phyloP scores from a whole-genome alignment of 2,113 vertebrate genomes.

The Gambusia holbrooki region DNA sequence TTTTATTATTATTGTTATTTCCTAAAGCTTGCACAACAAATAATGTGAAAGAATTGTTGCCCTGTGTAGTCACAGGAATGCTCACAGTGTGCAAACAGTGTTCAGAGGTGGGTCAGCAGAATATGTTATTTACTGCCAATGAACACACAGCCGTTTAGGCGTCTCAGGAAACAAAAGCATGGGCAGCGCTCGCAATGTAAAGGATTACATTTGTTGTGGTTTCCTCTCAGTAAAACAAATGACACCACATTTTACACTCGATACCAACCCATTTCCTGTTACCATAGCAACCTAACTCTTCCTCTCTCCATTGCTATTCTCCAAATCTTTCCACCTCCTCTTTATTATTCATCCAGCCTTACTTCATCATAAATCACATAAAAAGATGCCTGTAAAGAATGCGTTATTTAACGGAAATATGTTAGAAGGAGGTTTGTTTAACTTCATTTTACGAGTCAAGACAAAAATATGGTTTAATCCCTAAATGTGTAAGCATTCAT shows the following conservation, averaged over 20 bases:
- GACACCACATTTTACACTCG: constrained; percentile 50
- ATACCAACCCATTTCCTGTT: constrained; percentile 60
- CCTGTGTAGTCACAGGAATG: constrained; percentile 7
- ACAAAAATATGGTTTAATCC: constrained; percentile 27
- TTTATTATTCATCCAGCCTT: constrained; percentile 45
- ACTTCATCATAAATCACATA: constrained; percentile 33
- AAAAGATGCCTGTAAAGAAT: constrained; percentile 31
- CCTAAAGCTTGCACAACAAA: constrained; percentile 45
- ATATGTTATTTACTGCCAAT: background rate
- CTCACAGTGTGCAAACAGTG: constrained; percentile 13
- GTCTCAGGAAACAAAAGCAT: background rate
- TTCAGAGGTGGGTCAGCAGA: constrained; percentile 21
- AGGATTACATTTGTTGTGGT: constrained; percentile 36
- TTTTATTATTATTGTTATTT: constrained; percentile 15
- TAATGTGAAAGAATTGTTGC: constrained; percentile 33
- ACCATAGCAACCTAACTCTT: constrained; percentile 64
- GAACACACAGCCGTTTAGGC: background rate
- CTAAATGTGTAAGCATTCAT: background rate
- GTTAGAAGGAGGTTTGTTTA: constrained; percentile 20
- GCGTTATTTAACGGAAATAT: constrained; percentile 46
- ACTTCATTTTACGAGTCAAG: constrained; percentile 24
- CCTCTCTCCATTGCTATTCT: constrained; percentile 41
- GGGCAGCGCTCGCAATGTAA: constrained; percentile 15
- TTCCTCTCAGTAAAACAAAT: constrained; percentile 40
- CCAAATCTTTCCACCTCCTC: constrained; percentile 44